Evolutionary conservation across 2,797 vertebrate genomes (phyloP), one percentile per base, ranked within the genome.

Genomic region (Schizopygopsis pylzovi): DNA sequence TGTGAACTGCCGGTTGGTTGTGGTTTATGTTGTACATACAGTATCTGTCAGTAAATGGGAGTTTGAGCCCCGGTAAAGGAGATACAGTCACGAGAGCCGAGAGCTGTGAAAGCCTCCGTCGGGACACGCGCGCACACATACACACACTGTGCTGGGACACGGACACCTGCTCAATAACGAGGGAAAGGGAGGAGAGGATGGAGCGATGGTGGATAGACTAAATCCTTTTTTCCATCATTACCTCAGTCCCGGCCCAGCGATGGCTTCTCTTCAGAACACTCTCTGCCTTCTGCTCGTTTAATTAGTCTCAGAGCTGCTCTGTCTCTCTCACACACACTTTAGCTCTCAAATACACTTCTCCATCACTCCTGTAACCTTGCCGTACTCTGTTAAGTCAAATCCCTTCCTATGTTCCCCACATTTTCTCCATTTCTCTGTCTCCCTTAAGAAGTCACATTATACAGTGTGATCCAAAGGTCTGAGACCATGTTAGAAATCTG

Each of bases 151-250:
- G 61, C 71, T 75, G 84, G 83, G 81, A 87, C 81, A 79, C 33
- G 22, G 81, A 79, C 75, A 83, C 85, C 85, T 72, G 75, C 87
- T 82, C 70, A 72, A 75, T 85, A 88, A 85, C 63, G 65, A 72
- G 87, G 81, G 65, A 75, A 78, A 76, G 68, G 52, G 70, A 76
- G 84, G 68, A 77, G 80, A 79, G 52, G 87, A 78, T 72, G 86
- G 83, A 81, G n/a, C 86, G 79, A 75, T 59, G 73, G 54, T 47
- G 86, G 43, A 45, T 52, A 85, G 91, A 93, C 91, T 93, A 95
- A 95, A 95, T 94, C 94, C 94, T 94, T 95, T 95, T 95, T 93
- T 95, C 94, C 94, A 95, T 95, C 94, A 95, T 95, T 94, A 94
- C 94, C 93, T 94, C 91, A 86, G 93, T 92, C 93, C 92, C 92